Evolutionary conservation across 2,888 invertebrate genomes (phyloP).

Genomic region (Pemphredon lugubris): DNA sequence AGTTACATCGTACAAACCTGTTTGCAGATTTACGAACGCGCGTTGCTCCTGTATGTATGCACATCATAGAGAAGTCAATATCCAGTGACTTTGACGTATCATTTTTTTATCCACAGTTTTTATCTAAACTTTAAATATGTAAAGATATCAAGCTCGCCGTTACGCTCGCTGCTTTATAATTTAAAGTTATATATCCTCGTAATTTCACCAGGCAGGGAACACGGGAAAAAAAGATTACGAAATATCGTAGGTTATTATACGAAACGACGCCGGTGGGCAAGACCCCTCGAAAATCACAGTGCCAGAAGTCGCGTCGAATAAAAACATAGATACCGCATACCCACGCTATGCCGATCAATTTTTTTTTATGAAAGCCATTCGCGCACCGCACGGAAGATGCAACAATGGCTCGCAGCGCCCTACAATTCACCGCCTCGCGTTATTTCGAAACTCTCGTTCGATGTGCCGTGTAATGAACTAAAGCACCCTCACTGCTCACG

Average conservation of each 20-base stretch:
- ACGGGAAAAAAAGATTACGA: background rate
- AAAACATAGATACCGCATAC: conserved; percentile 25
- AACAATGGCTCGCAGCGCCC: conserved; percentile 23
- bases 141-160: no score
- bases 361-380: conserved; percentile 47
- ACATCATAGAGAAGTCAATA: no score
- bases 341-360: conserved; percentile 34
- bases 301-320: conserved; percentile 34
- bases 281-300: conserved; percentile 24
- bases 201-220: background rate
- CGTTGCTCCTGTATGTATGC: no score
- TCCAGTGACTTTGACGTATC: no score
- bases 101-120: no score
- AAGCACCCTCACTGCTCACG: conserved; percentile 11
- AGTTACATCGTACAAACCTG: no score
- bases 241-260: background rate
- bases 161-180: no score
- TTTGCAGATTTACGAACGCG: no score
- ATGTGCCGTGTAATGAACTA: conserved; percentile 41
- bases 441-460: conserved; percentile 47
- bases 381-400: conserved; percentile 29
- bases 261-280: background rate
- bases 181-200: no score
- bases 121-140: no score
- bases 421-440: conserved; percentile 11